Evolutionary conservation across 2,888 invertebrate species (phyloP).

Genomic region (Caenorhabditis doughertyi): DNA sequence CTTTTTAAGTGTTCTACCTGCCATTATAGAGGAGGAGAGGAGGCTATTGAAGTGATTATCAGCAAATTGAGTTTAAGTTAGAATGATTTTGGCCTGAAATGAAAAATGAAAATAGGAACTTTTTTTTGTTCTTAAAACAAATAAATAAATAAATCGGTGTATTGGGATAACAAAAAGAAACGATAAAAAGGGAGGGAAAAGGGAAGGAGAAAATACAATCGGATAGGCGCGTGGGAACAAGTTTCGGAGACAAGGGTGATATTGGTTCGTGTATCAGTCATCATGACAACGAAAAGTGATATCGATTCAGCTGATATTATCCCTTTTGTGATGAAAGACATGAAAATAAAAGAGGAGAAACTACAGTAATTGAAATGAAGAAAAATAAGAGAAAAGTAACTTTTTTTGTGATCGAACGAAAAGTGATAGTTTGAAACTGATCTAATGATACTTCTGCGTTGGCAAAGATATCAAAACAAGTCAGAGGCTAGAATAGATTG

Average conservation of each 20-base stretch:
- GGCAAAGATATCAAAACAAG: too few species aligned
- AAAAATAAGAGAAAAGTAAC: constrained; percentile 1
- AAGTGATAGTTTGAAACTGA: constrained; percentile 11
- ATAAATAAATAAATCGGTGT: not conserved
- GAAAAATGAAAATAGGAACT: constrained; percentile 4
- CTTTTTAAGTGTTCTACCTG: constrained; percentile 55
- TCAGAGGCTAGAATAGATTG: too few species aligned
- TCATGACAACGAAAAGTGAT: constrained; percentile 9
- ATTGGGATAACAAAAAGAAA: constrained; percentile 27
- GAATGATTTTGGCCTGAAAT: not conserved
- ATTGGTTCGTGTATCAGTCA: constrained; percentile 27
- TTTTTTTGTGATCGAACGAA: not conserved
- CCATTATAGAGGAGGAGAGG: constrained; percentile 28
- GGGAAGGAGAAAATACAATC: not conserved
- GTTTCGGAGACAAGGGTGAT: constrained; percentile 47
- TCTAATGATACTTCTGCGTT: not conserved
- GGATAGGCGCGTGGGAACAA: constrained; percentile 44
- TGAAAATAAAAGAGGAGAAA: not conserved
- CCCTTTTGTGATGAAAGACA: constrained; percentile 5
- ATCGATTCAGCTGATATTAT: constrained; percentile 52
- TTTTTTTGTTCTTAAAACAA: not conserved
- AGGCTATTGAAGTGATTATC: not conserved
- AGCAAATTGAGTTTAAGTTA: not conserved
- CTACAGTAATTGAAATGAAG: constrained; percentile 30
- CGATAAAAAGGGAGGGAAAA: constrained; percentile 8